A percentile compares a stretch with the other conserved stretches of the same genome.
Evolutionary conservation across 2,113 vertebrate genomes (phyloP).

Genomic region (Pluvialis apricaria): DNA sequence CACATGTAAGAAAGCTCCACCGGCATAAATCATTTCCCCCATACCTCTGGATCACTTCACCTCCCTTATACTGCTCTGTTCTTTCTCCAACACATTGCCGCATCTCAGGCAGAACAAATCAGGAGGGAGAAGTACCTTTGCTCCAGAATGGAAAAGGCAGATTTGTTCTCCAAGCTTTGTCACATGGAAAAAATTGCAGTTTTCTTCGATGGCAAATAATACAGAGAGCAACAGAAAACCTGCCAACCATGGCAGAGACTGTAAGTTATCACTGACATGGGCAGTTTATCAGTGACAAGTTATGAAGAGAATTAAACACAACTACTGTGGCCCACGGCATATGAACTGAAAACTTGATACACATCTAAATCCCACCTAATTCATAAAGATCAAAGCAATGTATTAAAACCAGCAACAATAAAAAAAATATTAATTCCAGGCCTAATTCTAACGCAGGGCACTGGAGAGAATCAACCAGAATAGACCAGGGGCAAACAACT

Average conservation of each 20-base stretch:
- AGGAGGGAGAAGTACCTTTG: neutral
- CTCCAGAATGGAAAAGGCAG: neutral
- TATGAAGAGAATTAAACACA: neutral
- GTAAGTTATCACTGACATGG: neutral
- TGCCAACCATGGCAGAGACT: neutral
- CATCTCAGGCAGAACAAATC: neutral
- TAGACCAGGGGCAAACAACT: neutral
- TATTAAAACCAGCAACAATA: neutral
- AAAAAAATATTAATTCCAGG: neutral
- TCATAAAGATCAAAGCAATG: neutral
- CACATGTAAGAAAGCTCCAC: neutral
- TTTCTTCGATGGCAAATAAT: neutral
- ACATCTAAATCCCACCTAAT: neutral
- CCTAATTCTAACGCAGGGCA: neutral
- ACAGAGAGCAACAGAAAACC: neutral
- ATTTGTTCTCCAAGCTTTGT: neutral
- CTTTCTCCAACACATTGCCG: neutral
- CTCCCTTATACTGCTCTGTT: neutral
- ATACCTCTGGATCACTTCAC: neutral
- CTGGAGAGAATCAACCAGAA: neutral
- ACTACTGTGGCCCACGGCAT: neutral
- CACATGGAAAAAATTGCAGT: neutral
- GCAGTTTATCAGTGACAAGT: neutral
- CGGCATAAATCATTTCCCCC: neutral
- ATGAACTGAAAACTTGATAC: neutral